Conservation (phyloP, 2,113 vertebrate genomes). For the Shinisaurus crocodilurus region DNA sequence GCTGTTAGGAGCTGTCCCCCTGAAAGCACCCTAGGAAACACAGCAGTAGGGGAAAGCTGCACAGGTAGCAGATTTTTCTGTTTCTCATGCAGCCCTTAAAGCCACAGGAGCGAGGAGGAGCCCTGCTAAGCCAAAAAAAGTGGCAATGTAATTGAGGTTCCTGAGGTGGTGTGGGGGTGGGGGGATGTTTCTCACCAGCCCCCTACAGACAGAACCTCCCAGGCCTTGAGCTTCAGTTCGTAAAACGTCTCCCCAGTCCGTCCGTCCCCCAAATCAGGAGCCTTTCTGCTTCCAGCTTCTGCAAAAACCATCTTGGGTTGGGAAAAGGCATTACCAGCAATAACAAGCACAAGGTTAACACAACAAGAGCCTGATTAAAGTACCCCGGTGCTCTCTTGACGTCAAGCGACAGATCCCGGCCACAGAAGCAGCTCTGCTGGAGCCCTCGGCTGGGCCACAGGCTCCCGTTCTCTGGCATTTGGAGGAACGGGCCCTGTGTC, state of each 20-base stretch:
- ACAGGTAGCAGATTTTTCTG: no score
- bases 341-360: not conserved
- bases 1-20: no score
- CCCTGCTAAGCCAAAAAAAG: not conserved
- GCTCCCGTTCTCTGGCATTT: not conserved
- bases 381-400: not conserved
- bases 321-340: fast-evolving
- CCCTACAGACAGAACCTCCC: not conserved
- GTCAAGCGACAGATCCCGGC: not conserved
- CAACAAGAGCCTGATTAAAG: not conserved
- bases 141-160: no score
- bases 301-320: fast-evolving
- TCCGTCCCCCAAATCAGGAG: not conserved
- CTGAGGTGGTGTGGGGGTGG: not conserved
- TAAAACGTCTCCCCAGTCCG: fast-evolving
- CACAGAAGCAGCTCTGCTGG: not conserved
- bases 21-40: no score
- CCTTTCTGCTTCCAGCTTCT: not conserved
- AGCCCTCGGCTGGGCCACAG: fast-evolving
- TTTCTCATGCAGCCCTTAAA: not conserved
- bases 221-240: not conserved
- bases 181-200: not conserved
- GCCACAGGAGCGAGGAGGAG: no score
- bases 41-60: not conserved
- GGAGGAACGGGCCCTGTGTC: not conserved